A percentile compares a stretch with the other conserved stretches of the same genome.
These are phyloP conservation scores for Pseudorectes ferrugineus DNA, from an alignment of 2,113 vertebrate species.

Conservation along the genomic window DNA sequence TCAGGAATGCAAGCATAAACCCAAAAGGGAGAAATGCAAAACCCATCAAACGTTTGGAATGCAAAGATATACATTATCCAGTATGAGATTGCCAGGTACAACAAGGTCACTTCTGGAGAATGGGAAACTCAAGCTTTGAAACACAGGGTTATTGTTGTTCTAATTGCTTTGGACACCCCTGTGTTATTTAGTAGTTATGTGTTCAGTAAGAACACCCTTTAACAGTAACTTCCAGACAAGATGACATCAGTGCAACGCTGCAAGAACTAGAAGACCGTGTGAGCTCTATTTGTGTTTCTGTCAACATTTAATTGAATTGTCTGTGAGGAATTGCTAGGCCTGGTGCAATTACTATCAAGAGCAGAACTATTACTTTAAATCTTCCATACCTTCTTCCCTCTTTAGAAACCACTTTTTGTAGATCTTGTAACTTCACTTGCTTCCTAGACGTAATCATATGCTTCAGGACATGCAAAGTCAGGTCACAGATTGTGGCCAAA, in stretches of 20 bases:
- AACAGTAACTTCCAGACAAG: neutral
- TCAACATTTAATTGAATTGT: slow-evolving; percentile 57
- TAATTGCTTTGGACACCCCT: neutral
- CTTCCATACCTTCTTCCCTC: slow-evolving; percentile 5
- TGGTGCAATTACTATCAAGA: slow-evolving; percentile 42
- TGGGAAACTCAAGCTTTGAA: neutral
- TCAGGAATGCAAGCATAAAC: neutral
- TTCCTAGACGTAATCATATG: neutral
- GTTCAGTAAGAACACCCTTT: neutral
- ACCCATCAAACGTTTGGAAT: neutral
- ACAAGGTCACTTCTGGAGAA: neutral
- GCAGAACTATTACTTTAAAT: slow-evolving; percentile 43
- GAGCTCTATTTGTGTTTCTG: slow-evolving; percentile 50
- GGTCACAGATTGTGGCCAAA: neutral
- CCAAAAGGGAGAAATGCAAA: neutral
- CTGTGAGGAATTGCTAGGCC: slow-evolving; percentile 29
- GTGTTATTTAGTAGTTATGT: neutral
- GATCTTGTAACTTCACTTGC: neutral
- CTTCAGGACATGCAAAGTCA: neutral
- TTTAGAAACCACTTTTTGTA: neutral
- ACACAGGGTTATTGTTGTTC: neutral
- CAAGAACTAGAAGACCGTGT: neutral
- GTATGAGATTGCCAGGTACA: neutral
- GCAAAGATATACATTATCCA: neutral
- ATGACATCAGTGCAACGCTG: neutral